Conservation (phyloP, 2,888 invertebrate genomes). For the Apocheima hispidaria region DNA sequence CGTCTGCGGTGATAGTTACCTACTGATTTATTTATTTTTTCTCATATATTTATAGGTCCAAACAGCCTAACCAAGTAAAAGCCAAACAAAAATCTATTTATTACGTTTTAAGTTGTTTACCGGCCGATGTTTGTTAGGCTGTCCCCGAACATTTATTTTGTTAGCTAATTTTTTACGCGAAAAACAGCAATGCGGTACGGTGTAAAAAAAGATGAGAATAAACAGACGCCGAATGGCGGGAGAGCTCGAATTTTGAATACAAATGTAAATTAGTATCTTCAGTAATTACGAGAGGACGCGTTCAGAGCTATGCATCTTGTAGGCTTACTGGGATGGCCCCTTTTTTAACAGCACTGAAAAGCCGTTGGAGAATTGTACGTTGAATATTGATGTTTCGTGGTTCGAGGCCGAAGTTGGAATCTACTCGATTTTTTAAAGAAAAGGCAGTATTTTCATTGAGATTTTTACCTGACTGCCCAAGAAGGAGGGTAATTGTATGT, state of each 20-base stretch:
- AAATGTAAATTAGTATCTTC: conserved; percentile 87
- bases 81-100: conserved; percentile 56
- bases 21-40: neutral
- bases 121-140: conserved; percentile 69
- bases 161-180: conserved; percentile 82
- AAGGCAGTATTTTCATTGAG: neutral
- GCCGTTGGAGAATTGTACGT: conserved; percentile 71
- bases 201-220: conserved; percentile 83
- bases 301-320: conserved; percentile 83
- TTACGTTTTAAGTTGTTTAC: conserved; percentile 71
- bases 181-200: conserved; percentile 85
- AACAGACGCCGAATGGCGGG: conserved; percentile 84
- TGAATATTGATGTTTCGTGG: conserved; percentile 60
- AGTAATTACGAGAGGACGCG: conserved; percentile 85
- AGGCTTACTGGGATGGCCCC: conserved; percentile 79
- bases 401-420: conserved; percentile 39
- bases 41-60: conserved; percentile 17
- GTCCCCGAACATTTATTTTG: conserved; percentile 78
- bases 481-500: too few species aligned
- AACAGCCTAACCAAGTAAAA: conserved; percentile 38
- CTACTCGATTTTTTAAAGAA: conserved; percentile 14
- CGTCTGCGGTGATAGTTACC: neutral
- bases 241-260: conserved; percentile 87
- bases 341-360: conserved; percentile 70
- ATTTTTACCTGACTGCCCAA: neutral